Evolutionary conservation across 2,113 vertebrate genomes (phyloP), one percentile per base, ranked within the genome.

Genomic region (Calidris pugnax): DNA sequence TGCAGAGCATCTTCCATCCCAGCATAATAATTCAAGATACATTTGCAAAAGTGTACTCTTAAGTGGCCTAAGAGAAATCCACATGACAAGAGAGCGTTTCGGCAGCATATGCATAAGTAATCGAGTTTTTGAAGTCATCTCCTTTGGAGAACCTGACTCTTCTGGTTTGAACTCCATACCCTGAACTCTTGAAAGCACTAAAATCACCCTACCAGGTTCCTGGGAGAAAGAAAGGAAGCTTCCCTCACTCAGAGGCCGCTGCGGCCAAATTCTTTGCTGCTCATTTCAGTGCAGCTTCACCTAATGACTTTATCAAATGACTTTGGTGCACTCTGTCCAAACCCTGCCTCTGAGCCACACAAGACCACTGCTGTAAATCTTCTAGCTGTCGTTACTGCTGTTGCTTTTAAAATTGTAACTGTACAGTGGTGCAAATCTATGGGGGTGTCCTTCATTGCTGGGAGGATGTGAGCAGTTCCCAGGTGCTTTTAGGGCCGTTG

Each of bases 61-160:
- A 78, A 95, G 94, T 76, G 84, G 56, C 92, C 77, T 93, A 50
- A 85, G 92, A 96, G 81, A 95, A 90, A 86, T 78, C 43, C 66
- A 26, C 47, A 33, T 59, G 69, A 66, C 24, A 63, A 19, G 33
- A 72, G 69, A 75, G 24, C 6, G 0, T 32, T 81, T 81, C 68
- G 35, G 84, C 77, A 87, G 71, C 63, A 22, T 12, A 18, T 86
- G 79, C 88, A 81, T 86, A 86, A 93, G 68, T 66, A 88, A 64
- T 56, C 41, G 88, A 74, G 53, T 14, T 91, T 82, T 76, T 94
- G 32, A 95, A 95, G 45, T 57, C 45, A 16, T 68, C 86, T 69
- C 14, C 59, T 74, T 71, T 74, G 50, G 60, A 69, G 86, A 89
- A 59, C 48, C 39, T 73, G 68, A 64, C 43, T 85, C 37, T 71